phyloP scores from a whole-genome alignment of 2,797 vertebrate genomes.

The Hemibagrus guttatus region DNA sequence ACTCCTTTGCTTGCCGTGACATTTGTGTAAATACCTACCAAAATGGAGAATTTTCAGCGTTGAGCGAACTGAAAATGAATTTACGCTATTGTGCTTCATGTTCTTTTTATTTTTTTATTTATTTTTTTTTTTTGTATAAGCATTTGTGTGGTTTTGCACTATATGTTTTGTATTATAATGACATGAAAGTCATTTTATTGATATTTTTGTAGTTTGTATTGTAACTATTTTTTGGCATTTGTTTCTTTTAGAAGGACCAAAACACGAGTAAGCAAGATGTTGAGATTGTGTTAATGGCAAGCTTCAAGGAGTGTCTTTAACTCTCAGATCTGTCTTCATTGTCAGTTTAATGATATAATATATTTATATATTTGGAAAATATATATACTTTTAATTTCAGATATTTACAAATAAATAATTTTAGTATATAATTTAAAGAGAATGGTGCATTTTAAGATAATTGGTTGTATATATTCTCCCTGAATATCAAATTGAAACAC shows the following conservation, averaged over 20 bases:
- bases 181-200: constrained; percentile 52
- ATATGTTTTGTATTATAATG: constrained; percentile 75
- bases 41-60: constrained; percentile 39
- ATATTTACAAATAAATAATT: constrained; percentile 81
- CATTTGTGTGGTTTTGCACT: constrained; percentile 54
- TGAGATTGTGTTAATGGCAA: constrained; percentile 70
- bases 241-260: constrained; percentile 76
- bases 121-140: constrained; percentile 63
- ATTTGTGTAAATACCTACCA: constrained; percentile 51
- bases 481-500: constrained; percentile 66
- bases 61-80: constrained; percentile 37
- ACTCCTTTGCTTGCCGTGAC: constrained; percentile 42
- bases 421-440: constrained; percentile 79
- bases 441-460: constrained; percentile 67
- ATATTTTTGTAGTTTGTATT: constrained; percentile 69
- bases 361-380: constrained; percentile 87
- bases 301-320: constrained; percentile 76
- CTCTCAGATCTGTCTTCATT: constrained; percentile 87
- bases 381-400: constrained; percentile 82
- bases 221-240: constrained; percentile 60
- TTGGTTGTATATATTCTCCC: constrained; percentile 83
- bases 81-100: constrained; percentile 46
- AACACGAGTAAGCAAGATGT: constrained; percentile 66
- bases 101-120: constrained; percentile 5
- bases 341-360: constrained; percentile 79